These are phyloP conservation scores for Drosophila athabasca DNA, from an alignment of 1,140 invertebrate species.

Conservation along the genomic window DNA sequence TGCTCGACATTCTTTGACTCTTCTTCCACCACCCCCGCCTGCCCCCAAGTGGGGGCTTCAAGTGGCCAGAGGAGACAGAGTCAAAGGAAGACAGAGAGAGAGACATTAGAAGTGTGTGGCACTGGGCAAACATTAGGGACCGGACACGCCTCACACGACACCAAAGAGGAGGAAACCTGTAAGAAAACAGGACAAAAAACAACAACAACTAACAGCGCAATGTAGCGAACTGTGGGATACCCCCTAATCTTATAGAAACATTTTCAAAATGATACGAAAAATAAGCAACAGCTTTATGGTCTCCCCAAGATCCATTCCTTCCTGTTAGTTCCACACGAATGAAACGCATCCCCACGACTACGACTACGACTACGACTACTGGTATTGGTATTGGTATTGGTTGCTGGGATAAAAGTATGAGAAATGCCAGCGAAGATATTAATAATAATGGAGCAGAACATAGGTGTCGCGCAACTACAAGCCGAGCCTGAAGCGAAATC, in stretches of 20 bases:
- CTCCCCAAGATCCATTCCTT: too few species aligned
- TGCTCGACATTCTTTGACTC: conserved; percentile 26
- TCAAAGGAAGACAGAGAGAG: conserved; percentile 20
- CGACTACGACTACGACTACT: too few species aligned
- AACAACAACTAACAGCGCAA: background rate
- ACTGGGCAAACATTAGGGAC: conserved; percentile 47
- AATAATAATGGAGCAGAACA: conserved; percentile 14
- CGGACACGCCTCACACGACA: conserved; percentile 27
- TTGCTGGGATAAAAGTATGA: too few species aligned
- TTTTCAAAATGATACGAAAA: too few species aligned
- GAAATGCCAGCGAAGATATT: conserved; percentile 18
- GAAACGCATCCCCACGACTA: too few species aligned
- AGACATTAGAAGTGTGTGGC: conserved; percentile 45
- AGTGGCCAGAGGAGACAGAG: conserved; percentile 38
- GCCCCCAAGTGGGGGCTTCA: conserved; percentile 39
- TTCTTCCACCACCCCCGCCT: background rate
- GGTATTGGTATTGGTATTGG: too few species aligned
- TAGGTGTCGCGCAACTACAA: conserved; percentile 34
- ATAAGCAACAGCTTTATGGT: too few species aligned
- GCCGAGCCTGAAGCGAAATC: conserved; percentile 48
- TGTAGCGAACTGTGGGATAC: too few species aligned
- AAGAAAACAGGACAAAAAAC: background rate
- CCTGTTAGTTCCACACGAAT: too few species aligned
- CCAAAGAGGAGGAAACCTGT: conserved; percentile 28
- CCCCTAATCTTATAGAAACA: too few species aligned